phyloP scores from a whole-genome alignment of 2,797 vertebrate genomes.

The Labroides dimidiatus region DNA sequence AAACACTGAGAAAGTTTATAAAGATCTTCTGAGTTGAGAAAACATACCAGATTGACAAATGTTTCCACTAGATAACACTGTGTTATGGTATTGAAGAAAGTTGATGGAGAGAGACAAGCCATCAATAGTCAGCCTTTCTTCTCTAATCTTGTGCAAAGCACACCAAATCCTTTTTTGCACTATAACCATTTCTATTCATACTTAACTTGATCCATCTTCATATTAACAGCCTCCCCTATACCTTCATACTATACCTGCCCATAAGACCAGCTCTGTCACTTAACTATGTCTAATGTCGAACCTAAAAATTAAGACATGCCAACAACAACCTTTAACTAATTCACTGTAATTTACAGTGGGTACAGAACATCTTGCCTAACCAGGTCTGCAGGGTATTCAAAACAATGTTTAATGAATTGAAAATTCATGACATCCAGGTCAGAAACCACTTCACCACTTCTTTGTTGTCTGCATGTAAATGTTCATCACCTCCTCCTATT shows the following conservation, averaged over 20 bases:
- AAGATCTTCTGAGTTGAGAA: not conserved
- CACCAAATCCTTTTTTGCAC: not conserved
- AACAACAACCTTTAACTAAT: not conserved
- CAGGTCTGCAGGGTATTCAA: not conserved
- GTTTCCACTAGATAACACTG: not conserved
- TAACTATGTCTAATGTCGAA: not conserved
- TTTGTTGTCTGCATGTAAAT: no score
- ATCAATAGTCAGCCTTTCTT: not conserved
- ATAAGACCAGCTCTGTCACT: slow-evolving; percentile 4
- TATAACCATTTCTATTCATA: not conserved
- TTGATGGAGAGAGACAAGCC: not conserved
- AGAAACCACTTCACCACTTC: no score
- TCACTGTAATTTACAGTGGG: no score
- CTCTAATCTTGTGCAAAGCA: not conserved
- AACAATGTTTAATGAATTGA: not conserved
- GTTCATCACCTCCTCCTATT: no score
- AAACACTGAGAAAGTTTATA: slow-evolving; percentile 5
- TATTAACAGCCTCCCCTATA: not conserved
- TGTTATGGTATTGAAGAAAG: slow-evolving; percentile 44
- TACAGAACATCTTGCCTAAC: not conserved
- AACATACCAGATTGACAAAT: slow-evolving; percentile 9
- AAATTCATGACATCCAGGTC: not conserved
- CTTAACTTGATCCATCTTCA: not conserved
- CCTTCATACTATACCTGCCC: not conserved
- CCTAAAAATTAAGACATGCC: not conserved